Percentiles rank a stretch among this genome's conserved stretches.
Evolutionary conservation across 2,113 vertebrate genomes (phyloP).

Genomic region (Danionella cerebrum): DNA sequence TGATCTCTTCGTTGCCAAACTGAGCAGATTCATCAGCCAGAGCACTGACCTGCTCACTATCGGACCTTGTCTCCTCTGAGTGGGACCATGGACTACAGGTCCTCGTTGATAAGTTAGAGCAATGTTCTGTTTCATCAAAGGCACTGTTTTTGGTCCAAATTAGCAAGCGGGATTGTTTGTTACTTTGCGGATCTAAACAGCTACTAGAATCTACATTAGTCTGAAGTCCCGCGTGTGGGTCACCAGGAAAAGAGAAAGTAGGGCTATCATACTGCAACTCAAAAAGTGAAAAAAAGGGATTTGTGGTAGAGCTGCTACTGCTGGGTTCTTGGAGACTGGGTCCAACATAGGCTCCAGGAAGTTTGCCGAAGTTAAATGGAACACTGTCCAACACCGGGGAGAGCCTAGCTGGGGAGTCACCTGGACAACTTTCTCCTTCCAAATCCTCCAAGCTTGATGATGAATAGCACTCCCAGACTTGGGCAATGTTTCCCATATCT

Average conservation of each 20-base stretch:
- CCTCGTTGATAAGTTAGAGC: slow-evolving; percentile 97
- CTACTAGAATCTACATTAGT: slow-evolving; percentile 85
- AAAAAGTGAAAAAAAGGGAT: slow-evolving; percentile 95
- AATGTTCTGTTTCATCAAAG: slow-evolving; percentile 99
- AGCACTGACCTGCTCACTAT: slow-evolving; percentile 83
- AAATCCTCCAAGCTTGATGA: slow-evolving; percentile 90
- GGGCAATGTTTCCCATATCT: slow-evolving; percentile 87
- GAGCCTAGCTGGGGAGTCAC: slow-evolving; percentile 83
- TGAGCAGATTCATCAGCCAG: slow-evolving; percentile 80
- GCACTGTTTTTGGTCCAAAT: slow-evolving; percentile 99
- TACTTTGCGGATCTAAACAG: slow-evolving; percentile 84
- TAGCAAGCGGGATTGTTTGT: slow-evolving; percentile 97
- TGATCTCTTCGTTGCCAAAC: slow-evolving; percentile 79
- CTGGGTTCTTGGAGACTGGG: slow-evolving; percentile 75
- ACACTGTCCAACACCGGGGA: slow-evolving; percentile 82
- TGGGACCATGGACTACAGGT: slow-evolving; percentile 99
- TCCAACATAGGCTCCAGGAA: slow-evolving; percentile 77
- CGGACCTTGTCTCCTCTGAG: slow-evolving; percentile 95
- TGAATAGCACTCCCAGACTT: slow-evolving; percentile 94
- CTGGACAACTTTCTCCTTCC: slow-evolving; percentile 89
- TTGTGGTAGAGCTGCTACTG: slow-evolving; percentile 79
- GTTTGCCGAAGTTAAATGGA: slow-evolving; percentile 73
- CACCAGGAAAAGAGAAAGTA: slow-evolving; percentile 86
- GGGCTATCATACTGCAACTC: slow-evolving; percentile 97
- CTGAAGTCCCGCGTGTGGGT: slow-evolving; percentile 77